Conservation (phyloP, 2,888 invertebrate genomes). For the Mimumesa dahlbomi region DNA sequence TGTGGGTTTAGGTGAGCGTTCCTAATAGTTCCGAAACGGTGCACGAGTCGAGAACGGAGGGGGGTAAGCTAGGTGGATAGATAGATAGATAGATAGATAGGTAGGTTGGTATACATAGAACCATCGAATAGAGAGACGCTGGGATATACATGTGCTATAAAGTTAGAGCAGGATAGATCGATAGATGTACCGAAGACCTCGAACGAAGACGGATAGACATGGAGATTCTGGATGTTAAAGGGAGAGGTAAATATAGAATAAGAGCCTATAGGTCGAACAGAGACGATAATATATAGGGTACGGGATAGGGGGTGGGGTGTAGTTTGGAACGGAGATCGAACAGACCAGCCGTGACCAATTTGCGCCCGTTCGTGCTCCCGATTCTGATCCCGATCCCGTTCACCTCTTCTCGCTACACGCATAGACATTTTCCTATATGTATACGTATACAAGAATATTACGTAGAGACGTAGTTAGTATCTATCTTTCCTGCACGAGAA, state of each 20-base stretch:
- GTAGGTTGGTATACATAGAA: slow-evolving; percentile 25
- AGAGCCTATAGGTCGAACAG: slow-evolving; percentile 42
- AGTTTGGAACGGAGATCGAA: slow-evolving; percentile 67
- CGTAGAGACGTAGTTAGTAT: neutral
- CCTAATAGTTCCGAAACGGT: slow-evolving; percentile 77
- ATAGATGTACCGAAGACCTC: slow-evolving; percentile 3
- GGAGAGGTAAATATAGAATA: slow-evolving; percentile 39
- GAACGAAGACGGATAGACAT: slow-evolving; percentile 5
- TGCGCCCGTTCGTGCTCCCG: slow-evolving; percentile 74
- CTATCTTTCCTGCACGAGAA: slow-evolving; percentile 33
- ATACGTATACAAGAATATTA: neutral
- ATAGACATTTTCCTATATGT: neutral
- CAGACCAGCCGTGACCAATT: slow-evolving; percentile 79
- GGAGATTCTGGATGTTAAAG: neutral
- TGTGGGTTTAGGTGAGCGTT: slow-evolving; percentile 67
- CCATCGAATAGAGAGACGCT: slow-evolving; percentile 17
- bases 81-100: slow-evolving; percentile 53
- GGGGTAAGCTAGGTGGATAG: slow-evolving; percentile 59
- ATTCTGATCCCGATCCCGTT: slow-evolving; percentile 63
- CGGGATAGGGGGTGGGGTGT: slow-evolving; percentile 25
- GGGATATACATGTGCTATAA: neutral
- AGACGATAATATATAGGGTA: slow-evolving; percentile 19
- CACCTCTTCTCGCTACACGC: slow-evolving; percentile 17
- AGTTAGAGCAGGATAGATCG: slow-evolving; percentile 27
- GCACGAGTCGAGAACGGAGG: slow-evolving; percentile 66